Conservation (phyloP, 2,888 invertebrate species). For the Hemaris fuciformis region DNA sequence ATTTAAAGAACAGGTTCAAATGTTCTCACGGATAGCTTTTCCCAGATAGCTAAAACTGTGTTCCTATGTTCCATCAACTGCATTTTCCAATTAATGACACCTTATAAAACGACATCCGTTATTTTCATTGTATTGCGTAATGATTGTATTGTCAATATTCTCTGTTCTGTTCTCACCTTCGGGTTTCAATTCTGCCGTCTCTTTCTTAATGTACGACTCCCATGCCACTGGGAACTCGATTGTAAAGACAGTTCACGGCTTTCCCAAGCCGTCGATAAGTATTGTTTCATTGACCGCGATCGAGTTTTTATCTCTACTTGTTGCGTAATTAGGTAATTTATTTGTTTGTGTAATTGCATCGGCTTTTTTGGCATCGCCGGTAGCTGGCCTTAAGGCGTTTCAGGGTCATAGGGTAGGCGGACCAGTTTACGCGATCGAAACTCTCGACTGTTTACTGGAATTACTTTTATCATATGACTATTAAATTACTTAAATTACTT, state of each 20-base stretch:
- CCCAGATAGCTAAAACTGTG: too few species aligned
- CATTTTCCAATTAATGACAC: neutral
- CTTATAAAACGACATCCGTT: neutral
- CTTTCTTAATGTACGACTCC: neutral
- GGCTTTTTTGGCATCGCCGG: neutral
- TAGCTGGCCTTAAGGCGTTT: neutral
- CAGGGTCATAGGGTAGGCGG: neutral
- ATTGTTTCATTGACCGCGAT: slow-evolving; percentile 13
- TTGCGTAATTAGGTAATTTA: slow-evolving; percentile 7
- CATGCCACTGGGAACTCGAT: neutral
- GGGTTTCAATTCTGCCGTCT: neutral
- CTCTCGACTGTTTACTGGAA: too few species aligned
- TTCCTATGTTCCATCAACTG: neutral
- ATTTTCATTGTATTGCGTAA: neutral
- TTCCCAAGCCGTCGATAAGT: slow-evolving; percentile 4
- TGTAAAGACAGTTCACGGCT: slow-evolving; percentile 1
- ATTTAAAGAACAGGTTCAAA: too few species aligned
- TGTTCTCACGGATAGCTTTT: too few species aligned
- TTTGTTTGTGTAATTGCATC: neutral
- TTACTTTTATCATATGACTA: too few species aligned
- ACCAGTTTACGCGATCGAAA: neutral
- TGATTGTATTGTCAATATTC: neutral
- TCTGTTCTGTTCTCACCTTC: neutral
- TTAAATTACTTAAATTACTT: too few species aligned
- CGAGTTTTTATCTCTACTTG: neutral